Evolutionary conservation across 2,113 vertebrate genomes (phyloP), one percentile per base, ranked within the genome.

Genomic region (Todiramphus chloris): DNA sequence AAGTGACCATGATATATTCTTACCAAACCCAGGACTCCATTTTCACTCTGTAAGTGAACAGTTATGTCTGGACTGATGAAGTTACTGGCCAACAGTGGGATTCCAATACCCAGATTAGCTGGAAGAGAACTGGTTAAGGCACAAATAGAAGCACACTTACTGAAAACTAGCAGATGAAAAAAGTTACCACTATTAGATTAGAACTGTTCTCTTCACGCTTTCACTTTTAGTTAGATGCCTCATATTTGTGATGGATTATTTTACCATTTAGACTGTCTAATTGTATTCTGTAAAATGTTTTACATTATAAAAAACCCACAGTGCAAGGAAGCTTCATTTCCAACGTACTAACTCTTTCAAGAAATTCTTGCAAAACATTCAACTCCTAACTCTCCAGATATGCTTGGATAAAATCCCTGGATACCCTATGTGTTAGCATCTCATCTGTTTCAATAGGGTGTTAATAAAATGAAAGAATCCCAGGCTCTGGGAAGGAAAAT

Each of bases 101-200:
- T 99, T 78, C 99, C 99, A 84, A 99, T 99, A 72, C 99, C 99
- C 84, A 99, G 98, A 97, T 99, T 99, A 83, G 99, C 99, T 99
- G 96, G 96, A 88, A 85, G 41, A 70, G 44, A 85, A 12, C 33
- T 69, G 50, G 98, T 98, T 96, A 99, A 98, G 98, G 97, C 44
- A 93, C 4, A 97, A 83, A 41, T 5, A n/a, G 33, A 24, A 90
- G 79, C 37, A 91, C 7, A 63, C 7, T 43, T 39, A 62, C 5
- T 37, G 53, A 16, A 86, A 77, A 78, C 53, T 2, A 82, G 11
- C 50, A 82, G 35, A 55, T 51, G 48, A 7, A 23, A 2, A 59
- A 86, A 87, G 43, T 33, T 53, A 74, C 16, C 53, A 5, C 35
- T 82, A 68, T 50, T 28, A 39, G 37, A 89, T 78, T 23, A 75